Evolutionary conservation across 1,140 invertebrate genomes (phyloP).

Genomic region (Spodoptera litura): DNA sequence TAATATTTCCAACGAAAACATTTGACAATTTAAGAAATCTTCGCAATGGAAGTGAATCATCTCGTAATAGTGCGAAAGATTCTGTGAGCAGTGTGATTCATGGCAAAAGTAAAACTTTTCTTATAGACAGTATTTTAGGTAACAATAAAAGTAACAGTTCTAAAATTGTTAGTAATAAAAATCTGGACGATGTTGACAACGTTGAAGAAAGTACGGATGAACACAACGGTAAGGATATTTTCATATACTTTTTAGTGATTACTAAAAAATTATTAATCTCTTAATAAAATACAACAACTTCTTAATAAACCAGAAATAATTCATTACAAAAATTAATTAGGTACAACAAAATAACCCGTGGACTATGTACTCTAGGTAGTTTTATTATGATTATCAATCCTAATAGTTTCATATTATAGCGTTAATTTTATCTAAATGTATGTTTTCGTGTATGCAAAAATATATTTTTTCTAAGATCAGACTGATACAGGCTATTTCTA

Average conservation of each 20-base stretch:
- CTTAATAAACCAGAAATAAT: not conserved
- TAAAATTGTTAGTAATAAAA: constrained; percentile 45
- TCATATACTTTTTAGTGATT: not conserved
- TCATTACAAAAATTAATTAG: too few relatives aligned
- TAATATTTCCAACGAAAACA: constrained; percentile 57
- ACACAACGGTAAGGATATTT: constrained; percentile 71
- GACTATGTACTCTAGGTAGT: too few relatives aligned
- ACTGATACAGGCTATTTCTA: too few relatives aligned
- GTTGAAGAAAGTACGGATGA: constrained; percentile 77
- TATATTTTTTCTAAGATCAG: too few relatives aligned
- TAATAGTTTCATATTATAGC: too few relatives aligned
- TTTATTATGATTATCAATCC: too few relatives aligned
- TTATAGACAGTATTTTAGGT: constrained; percentile 82
- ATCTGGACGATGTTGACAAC: constrained; percentile 58
- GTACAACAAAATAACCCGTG: too few relatives aligned
- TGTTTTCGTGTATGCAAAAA: too few relatives aligned
- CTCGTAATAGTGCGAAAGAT: constrained; percentile 53
- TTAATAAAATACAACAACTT: not conserved
- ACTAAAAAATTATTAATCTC: too few relatives aligned
- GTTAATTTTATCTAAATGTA: too few relatives aligned
- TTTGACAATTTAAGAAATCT: constrained; percentile 55
- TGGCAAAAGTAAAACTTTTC: constrained; percentile 77
- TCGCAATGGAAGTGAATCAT: constrained; percentile 59
- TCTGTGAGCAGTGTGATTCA: constrained; percentile 60
- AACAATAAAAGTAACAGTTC: constrained; percentile 65